Conservation (phyloP, 2,113 vertebrate genomes). For the Oceanodroma tethys region DNA sequence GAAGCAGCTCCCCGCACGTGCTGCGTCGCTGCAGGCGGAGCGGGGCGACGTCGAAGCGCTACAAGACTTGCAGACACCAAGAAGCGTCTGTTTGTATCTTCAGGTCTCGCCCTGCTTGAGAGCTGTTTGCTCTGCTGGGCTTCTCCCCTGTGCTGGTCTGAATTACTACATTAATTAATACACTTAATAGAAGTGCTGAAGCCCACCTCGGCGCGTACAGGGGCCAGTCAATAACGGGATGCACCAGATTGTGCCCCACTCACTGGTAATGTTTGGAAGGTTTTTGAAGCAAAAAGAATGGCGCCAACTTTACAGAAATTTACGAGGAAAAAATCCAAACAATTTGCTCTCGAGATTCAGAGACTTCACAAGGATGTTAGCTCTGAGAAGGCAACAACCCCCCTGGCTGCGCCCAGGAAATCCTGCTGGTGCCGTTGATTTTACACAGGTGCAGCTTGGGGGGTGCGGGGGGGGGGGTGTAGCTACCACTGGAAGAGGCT, state of each 20-base stretch:
- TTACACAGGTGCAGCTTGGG: background rate
- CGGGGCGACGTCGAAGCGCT: rapidly evolving
- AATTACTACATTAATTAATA: background rate
- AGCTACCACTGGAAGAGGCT: background rate
- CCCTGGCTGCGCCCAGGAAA: background rate
- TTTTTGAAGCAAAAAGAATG: background rate
- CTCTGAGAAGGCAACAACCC: background rate
- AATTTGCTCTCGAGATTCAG: background rate
- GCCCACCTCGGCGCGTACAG: background rate
- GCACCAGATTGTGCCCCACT: background rate
- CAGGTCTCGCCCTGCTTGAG: background rate
- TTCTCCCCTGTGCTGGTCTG: background rate
- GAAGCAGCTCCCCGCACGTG: background rate
- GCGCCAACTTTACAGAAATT: background rate
- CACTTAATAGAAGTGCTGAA: background rate
- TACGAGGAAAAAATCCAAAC: background rate
- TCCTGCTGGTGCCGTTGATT: background rate
- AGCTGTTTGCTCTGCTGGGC: background rate
- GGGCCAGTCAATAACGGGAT: background rate
- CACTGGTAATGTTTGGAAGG: background rate
- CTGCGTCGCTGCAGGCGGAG: background rate
- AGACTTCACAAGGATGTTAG: background rate
- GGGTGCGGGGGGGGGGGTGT: too few relatives aligned
- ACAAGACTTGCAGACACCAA: too few relatives aligned
- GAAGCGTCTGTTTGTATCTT: background rate